These are phyloP conservation scores for Urocolius indicus DNA, from an alignment of 2,113 vertebrate genomes.

Conservation along the genomic window DNA sequence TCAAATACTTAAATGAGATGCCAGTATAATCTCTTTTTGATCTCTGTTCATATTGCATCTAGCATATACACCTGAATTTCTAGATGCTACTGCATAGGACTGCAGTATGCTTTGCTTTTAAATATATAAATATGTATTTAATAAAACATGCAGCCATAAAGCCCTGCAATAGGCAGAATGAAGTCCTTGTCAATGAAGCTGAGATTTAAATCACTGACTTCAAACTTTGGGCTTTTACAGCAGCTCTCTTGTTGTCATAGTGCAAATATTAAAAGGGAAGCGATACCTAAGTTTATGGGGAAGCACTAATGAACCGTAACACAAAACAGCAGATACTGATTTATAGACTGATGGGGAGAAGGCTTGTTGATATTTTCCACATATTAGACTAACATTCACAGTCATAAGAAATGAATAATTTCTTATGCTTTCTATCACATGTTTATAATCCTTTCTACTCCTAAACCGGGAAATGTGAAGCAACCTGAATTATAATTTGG, in stretches of 20 bases:
- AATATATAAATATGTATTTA: not conserved
- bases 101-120: not conserved
- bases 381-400: not conserved
- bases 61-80: not conserved
- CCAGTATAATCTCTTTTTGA: not conserved
- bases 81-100: not conserved
- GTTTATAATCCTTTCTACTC: not conserved
- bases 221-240: not conserved
- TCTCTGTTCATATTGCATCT: not conserved
- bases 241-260: not conserved
- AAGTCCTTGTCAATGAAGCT: not conserved
- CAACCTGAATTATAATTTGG: not conserved
- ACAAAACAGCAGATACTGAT: not conserved
- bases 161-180: rapidly evolving
- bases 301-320: not conserved
- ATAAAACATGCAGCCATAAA: not conserved
- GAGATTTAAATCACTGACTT: not conserved
- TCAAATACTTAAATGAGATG: not conserved
- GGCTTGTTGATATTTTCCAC: not conserved
- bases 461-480: not conserved
- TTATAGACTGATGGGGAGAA: not conserved
- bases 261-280: not conserved
- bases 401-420: not conserved
- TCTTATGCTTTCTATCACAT: not conserved
- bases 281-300: not conserved